Evolutionary conservation across 2,888 invertebrate species (phyloP).

Genomic region (Latrodectus hesperus): DNA sequence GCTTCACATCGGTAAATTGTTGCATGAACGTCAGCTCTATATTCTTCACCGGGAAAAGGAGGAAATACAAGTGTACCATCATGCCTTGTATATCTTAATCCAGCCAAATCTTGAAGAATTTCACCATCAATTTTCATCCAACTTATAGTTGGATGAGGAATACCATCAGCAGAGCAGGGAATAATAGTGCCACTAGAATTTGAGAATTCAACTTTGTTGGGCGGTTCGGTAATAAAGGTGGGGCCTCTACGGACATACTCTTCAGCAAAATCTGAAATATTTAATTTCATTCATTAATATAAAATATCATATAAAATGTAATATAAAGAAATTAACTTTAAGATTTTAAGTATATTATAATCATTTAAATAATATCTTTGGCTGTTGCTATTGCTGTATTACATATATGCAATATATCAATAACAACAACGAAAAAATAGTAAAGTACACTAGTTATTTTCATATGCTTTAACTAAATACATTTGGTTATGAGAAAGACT

Average conservation of each 20-base stretch:
- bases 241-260: constrained; percentile 34
- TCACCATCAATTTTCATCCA: constrained; percentile 52
- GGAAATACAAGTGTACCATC: constrained; percentile 70
- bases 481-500: too few relatives aligned
- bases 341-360: too few relatives aligned
- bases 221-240: constrained; percentile 43
- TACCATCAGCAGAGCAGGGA: constrained; percentile 44
- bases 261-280: constrained; percentile 14
- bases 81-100: constrained; percentile 57
- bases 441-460: too few relatives aligned
- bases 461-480: too few relatives aligned
- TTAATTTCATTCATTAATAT: neutral
- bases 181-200: constrained; percentile 57
- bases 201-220: constrained; percentile 50
- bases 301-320: neutral
- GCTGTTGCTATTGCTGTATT: too few relatives aligned
- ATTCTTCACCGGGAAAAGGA: constrained; percentile 69
- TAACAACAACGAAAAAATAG: too few relatives aligned
- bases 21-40: constrained; percentile 69
- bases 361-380: too few relatives aligned
- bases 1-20: constrained; percentile 69
- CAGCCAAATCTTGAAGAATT: constrained; percentile 39
- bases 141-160: constrained; percentile 31
- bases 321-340: neutral
- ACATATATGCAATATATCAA: too few relatives aligned